A percentile compares a stretch with the other conserved stretches of the same genome.
These are phyloP conservation scores for Geodia barretti DNA, from an alignment of 37 sponge, comb jelly and placozoan species.

Conservation along the genomic window DNA sequence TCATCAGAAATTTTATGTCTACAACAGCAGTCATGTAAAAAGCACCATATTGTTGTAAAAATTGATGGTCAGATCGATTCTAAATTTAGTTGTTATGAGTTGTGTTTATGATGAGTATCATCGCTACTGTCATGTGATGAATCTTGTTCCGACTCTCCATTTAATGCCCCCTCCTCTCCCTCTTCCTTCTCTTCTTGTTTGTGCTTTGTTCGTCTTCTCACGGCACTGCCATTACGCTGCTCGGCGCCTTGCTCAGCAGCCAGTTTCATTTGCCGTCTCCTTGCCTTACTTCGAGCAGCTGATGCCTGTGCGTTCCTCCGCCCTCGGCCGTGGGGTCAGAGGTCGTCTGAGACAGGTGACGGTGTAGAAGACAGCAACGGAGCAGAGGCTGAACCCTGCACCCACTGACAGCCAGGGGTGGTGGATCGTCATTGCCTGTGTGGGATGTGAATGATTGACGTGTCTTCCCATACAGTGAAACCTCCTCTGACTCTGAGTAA, in stretches of 20 bases:
- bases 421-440: conserved; percentile 36
- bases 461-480: not conserved
- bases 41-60: no score
- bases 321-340: not conserved
- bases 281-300: not conserved
- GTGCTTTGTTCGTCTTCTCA: conserved; percentile 11
- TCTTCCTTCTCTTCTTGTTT: conserved; percentile 16
- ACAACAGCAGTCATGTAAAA: not conserved
- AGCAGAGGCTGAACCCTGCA: not conserved
- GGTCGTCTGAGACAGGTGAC: not conserved
- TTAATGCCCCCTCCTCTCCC: not conserved
- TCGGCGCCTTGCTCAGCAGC: not conserved
- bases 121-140: not conserved
- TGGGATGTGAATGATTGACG: not conserved
- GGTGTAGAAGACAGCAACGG: conserved; percentile 23
- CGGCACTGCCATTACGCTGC: not conserved
- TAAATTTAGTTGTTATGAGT: no score
- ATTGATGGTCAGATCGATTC: no score
- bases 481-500: not conserved
- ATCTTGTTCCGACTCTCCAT: not conserved
- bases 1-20: not conserved
- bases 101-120: no score
- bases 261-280: not conserved
- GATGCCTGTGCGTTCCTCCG: no score
- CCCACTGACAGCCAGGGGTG: conserved; percentile 14